Conservation (phyloP, 1,140 invertebrate species). For the Zaprionus capensis region DNA sequence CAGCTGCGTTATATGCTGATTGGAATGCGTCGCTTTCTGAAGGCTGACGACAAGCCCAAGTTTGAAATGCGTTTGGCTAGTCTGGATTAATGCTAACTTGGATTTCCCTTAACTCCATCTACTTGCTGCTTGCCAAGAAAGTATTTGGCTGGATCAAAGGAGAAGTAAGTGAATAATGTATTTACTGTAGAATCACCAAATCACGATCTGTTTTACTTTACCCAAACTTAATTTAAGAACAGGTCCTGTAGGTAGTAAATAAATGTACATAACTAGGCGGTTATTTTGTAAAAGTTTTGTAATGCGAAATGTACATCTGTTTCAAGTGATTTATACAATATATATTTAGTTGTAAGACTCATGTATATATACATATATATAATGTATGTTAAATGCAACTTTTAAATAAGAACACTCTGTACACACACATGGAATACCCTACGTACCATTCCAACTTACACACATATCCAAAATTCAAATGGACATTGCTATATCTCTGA, state of each 20-base stretch:
- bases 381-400: neutral
- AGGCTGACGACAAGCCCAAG: slow-evolving; percentile 85
- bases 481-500: too few species aligned
- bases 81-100: neutral
- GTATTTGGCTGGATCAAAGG: neutral
- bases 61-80: slow-evolving; percentile 83
- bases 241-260: neutral
- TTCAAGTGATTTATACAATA: neutral
- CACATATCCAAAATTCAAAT: too few species aligned
- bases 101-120: too few species aligned
- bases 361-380: neutral
- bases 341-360: neutral
- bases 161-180: neutral
- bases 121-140: too few species aligned
- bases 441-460: too few species aligned
- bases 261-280: neutral
- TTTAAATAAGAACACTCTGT: too few species aligned
- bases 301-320: neutral
- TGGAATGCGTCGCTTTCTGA: slow-evolving; percentile 87
- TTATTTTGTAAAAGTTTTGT: neutral
- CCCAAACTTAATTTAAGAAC: neutral
- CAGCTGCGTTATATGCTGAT: slow-evolving; percentile 86
- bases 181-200: too few species aligned
- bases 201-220: neutral
- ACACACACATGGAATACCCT: too few species aligned